phyloP scores from a whole-genome alignment of 1,140 invertebrate genomes.

The Aleiodes sp. region DNA sequence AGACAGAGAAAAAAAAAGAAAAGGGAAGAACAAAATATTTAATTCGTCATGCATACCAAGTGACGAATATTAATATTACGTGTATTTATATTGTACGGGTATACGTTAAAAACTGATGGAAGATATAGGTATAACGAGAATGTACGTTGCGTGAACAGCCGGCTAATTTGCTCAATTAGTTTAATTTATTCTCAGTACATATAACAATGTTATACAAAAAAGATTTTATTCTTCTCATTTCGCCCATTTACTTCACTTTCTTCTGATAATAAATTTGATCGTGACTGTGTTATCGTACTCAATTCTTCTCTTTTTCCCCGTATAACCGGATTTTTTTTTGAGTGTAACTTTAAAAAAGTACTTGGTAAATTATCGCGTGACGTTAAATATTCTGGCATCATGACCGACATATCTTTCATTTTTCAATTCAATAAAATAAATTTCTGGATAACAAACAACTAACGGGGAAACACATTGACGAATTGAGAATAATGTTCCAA shows the following conservation, averaged over 20 bases:
- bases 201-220: conserved; percentile 35
- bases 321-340: background rate
- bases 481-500: background rate
- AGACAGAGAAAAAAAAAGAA: background rate
- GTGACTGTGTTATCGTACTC: background rate
- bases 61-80: conserved; percentile 27
- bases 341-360: background rate
- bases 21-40: conserved; percentile 22
- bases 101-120: conserved; percentile 9
- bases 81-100: background rate
- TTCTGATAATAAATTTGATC: conserved; percentile 15
- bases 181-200: conserved; percentile 62
- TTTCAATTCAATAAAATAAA: background rate
- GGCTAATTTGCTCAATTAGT: conserved; percentile 62
- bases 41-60: conserved; percentile 34
- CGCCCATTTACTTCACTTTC: conserved; percentile 24
- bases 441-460: background rate
- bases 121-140: background rate
- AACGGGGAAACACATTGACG: background rate
- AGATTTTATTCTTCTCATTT: conserved; percentile 4
- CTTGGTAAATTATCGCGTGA: conserved; percentile 13
- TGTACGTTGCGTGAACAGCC: conserved; percentile 52
- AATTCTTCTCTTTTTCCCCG: background rate
- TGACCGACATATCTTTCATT: background rate
- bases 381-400: conserved; percentile 6